phyloP scores from a whole-genome alignment of 2,113 vertebrate genomes.

The Pedionomus torquatus region DNA sequence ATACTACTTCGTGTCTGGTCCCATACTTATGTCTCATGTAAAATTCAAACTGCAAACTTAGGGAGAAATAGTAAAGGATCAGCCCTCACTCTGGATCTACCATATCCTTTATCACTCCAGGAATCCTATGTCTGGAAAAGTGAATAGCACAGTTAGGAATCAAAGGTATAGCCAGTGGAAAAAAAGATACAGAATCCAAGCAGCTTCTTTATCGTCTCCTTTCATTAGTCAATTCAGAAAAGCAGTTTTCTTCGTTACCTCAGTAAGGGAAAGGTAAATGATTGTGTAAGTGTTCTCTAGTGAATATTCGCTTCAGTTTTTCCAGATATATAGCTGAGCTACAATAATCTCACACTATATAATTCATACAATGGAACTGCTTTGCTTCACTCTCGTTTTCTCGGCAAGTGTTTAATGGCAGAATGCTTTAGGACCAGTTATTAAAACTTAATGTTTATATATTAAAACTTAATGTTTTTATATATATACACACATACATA shows the following conservation, averaged over 20 bases:
- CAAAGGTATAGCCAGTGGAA: background rate
- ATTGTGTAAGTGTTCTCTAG: background rate
- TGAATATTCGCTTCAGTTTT: background rate
- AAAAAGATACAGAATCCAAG: background rate
- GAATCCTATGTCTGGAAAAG: background rate
- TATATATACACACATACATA: background rate
- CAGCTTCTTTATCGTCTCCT: background rate
- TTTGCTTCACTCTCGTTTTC: background rate
- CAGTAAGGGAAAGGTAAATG: background rate
- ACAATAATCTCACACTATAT: background rate
- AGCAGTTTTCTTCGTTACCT: background rate
- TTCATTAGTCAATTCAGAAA: background rate
- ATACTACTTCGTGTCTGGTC: background rate
- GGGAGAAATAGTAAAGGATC: background rate
- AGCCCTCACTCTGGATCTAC: background rate
- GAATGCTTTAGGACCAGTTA: background rate
- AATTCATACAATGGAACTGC: background rate
- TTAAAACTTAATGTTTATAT: background rate
- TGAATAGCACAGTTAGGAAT: background rate
- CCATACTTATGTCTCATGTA: background rate
- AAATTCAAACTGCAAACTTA: conserved; percentile 27
- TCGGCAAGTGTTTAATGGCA: background rate
- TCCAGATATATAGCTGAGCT: background rate
- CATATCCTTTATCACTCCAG: background rate
- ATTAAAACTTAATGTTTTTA: background rate